Base-by-base conservation (phyloP, 2,888 invertebrate genomes). In the Cosmorhoe ocellata region DNA sequence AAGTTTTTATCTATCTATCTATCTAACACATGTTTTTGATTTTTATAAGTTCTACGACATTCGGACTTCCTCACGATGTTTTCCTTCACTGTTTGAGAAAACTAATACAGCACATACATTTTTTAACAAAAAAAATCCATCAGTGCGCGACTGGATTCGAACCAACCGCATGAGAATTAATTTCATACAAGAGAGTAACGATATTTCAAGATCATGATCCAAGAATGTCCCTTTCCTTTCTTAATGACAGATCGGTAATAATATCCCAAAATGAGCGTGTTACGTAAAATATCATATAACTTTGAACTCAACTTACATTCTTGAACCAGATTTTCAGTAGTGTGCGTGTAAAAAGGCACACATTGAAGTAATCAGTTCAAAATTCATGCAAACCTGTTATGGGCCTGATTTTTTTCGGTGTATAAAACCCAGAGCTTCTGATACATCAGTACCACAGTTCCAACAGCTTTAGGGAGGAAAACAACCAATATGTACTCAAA, bases 241-340 rank as follows among this genome's bases (percentile, higher is more conserved):
- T 22, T 53, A 51, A 12, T 63, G 59, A 64, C 56, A 37, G 54
- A 71, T 68, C 58, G 51, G 31, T 52, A 59, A 54, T 57, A 54
- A 51, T 56, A 63, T 45, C 54, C 49, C 56, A 27, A 79, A 83
- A 62, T 78, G 81, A 43, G 81, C 76, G 43, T 78, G 84, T 59
- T 87, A 83, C 64, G 67, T 83, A 59, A 76, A 51, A 37, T 55
- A 82, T 64, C 83, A 82, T 84, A 46, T 80, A 83, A 68, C 47
- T 61, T 47, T 58, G 64, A 42, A 64, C 66, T 61, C 59, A 47
- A 58, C 63, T 67, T 71, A 63, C 63, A 59, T 51, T 51, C 37
- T 14, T 46, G 60, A 62, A 71, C 69, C 59, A 73, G 66, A 69
- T 72, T 69, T 74, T 63, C 60, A 61, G 56, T 41, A 32, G 56